These are phyloP conservation scores for Cecidostiba fungosa DNA, from an alignment of 2,888 invertebrate species.

Conservation along the genomic window DNA sequence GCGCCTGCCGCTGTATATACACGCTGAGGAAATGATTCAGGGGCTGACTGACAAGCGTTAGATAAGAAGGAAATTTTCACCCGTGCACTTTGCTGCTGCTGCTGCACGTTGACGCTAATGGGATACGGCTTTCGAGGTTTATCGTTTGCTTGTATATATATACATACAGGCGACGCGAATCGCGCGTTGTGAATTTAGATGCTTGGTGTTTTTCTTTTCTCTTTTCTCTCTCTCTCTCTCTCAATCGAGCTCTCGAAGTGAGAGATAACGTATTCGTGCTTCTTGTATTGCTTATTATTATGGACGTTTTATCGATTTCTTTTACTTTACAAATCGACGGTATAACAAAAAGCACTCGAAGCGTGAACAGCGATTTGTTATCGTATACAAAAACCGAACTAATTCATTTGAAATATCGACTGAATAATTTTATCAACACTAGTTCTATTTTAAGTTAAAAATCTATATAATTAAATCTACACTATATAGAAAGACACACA, in stretches of 20 bases:
- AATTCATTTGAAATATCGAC: too few species aligned
- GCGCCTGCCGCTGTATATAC: not conserved
- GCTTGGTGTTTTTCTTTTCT: not conserved
- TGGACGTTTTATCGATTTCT: not conserved
- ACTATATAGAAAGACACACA: not conserved
- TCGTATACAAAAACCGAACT: not conserved
- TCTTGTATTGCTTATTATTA: not conserved
- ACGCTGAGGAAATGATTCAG: slow-evolving; percentile 5
- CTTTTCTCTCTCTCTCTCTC: not conserved
- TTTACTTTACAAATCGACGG: not conserved
- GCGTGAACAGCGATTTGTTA: not conserved
- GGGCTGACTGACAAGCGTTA: slow-evolving; percentile 24
- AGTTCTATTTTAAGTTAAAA: too few species aligned
- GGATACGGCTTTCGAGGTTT: slow-evolving; percentile 25
- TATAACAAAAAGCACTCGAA: not conserved
- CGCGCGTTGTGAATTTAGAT: not conserved
- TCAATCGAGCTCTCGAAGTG: not conserved
- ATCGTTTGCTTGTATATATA: not conserved
- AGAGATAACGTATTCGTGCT: not conserved
- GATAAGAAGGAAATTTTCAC: slow-evolving; percentile 30
- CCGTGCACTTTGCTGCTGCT: not conserved
- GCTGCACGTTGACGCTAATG: slow-evolving; percentile 6
- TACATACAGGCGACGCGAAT: not conserved
- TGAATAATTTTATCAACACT: too few species aligned
- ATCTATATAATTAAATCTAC: too few species aligned